These are phyloP conservation scores for Atta colombica DNA, from an alignment of 1,140 invertebrate species.

Conservation along the genomic window DNA sequence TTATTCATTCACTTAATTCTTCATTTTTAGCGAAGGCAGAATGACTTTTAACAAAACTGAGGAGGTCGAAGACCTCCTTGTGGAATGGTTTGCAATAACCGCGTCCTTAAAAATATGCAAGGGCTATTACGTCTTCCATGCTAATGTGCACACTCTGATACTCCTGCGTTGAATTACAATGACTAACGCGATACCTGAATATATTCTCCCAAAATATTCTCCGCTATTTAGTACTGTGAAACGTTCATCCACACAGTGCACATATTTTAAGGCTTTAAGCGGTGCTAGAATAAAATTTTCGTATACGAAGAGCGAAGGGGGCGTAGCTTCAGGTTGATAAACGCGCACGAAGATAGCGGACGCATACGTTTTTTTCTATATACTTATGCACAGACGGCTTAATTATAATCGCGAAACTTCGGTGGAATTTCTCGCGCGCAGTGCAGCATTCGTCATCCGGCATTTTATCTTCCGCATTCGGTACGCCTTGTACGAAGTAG, in stretches of 20 bases:
- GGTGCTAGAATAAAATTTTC: slow-evolving; percentile 51
- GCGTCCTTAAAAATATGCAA: neutral
- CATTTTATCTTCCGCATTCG: slow-evolving; percentile 65
- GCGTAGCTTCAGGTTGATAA: slow-evolving; percentile 20
- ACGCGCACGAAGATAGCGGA: slow-evolving; percentile 17
- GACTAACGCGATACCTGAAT: slow-evolving; percentile 37
- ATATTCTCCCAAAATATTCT: slow-evolving; percentile 44
- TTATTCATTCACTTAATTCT: neutral
- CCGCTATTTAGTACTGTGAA: slow-evolving; percentile 51
- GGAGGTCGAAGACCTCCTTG: neutral
- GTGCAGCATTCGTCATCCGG: slow-evolving; percentile 64
- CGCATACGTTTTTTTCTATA: slow-evolving; percentile 32
- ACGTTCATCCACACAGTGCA: slow-evolving; percentile 10
- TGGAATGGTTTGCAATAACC: slow-evolving; percentile 9
- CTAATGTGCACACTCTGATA: slow-evolving; percentile 38
- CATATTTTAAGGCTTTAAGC: slow-evolving; percentile 53
- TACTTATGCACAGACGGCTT: slow-evolving; percentile 67
- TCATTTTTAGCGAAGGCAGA: neutral
- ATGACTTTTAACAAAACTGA: neutral
- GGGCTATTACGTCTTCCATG: slow-evolving; percentile 2
- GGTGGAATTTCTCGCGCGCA: slow-evolving; percentile 40
- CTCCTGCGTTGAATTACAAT: slow-evolving; percentile 51
- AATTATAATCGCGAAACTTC: slow-evolving; percentile 72
- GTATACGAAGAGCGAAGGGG: slow-evolving; percentile 23
- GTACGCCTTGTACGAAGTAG: slow-evolving; percentile 45